These are phyloP conservation scores for Neogobius melanostomus DNA, from an alignment of 2,113 vertebrate genomes.

Conservation along the genomic window DNA sequence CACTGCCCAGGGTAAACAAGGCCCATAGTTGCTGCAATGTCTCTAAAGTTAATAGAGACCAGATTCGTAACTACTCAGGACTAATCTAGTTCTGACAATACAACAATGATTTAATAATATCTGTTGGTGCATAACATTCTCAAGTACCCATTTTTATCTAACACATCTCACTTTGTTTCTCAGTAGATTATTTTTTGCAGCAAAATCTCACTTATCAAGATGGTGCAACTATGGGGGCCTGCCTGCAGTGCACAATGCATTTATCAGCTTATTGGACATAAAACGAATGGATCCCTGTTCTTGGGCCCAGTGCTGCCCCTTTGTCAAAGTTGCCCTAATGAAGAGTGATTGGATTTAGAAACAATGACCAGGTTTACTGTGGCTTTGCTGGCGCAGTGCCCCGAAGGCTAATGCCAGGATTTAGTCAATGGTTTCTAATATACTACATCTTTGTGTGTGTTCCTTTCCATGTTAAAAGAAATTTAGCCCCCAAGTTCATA, in stretches of 20 bases:
- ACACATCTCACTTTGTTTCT: slow-evolving; percentile 9
- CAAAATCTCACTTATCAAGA: slow-evolving; percentile 46
- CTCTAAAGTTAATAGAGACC: too few relatives aligned
- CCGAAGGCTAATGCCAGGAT: slow-evolving; percentile 45
- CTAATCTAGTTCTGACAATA: too few relatives aligned
- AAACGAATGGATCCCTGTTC: slow-evolving; percentile 44
- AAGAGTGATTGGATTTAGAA: slow-evolving; percentile 64
- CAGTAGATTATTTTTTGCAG: slow-evolving; percentile 38
- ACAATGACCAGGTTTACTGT: slow-evolving; percentile 62
- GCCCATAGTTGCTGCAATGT: too few relatives aligned
- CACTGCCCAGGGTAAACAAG: too few relatives aligned
- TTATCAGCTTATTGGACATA: slow-evolving; percentile 61
- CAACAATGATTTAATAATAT: too few relatives aligned
- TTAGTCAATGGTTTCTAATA: slow-evolving; percentile 14
- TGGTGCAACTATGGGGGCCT: slow-evolving; percentile 37
- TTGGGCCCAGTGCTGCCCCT: slow-evolving; percentile 14
- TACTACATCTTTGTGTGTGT: neutral
- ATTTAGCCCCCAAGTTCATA: slow-evolving; percentile 1
- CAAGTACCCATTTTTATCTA: too few relatives aligned
- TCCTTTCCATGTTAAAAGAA: neutral
- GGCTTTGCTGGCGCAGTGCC: slow-evolving; percentile 58
- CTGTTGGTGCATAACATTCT: too few relatives aligned
- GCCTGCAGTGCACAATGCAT: slow-evolving; percentile 18
- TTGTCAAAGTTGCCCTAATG: slow-evolving; percentile 51
- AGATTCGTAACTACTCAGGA: too few relatives aligned